Base-by-base conservation (phyloP, 2,888 invertebrate genomes). In the Bombyx huttoni region DNA sequence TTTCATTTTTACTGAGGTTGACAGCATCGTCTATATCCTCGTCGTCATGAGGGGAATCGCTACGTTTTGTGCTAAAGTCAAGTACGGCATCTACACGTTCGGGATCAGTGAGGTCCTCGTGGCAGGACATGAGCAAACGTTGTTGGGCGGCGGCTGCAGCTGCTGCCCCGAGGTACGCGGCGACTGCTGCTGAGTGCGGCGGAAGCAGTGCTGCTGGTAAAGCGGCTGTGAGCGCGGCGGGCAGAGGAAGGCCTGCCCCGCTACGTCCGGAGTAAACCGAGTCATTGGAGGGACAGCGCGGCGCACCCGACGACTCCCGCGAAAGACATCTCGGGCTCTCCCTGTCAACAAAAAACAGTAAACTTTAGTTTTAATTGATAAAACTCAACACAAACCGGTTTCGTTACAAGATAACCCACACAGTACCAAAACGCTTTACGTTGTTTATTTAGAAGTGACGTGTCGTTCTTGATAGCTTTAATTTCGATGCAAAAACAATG, bases 261-360 rank as follows among this genome's bases (percentile, higher is more conserved):
- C 80, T 88, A 70, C 92, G 90, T 56, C 92, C 93, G 49, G 93
- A 93, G 71, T 92, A 92, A 68, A 92, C 89, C n/a, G 94, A 93
- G 76, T 94, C 94, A 70, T 92, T 92, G 53, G 94, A 93, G 56
- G 94, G 94, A 80, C 94, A 94, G 59, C 94, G 91, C 57, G 91
- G 92, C 62, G 90, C 91, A 59, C 92, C 92, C 58, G 92, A 92
- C 54, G 95, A 95, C 73, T 95, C 95, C 68, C 94, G 91, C 53
- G 95, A 95, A 63, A 94, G 92, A 84, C 95, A 95, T 73, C 95
- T 91, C 60, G 94, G 94, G 82, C 94, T 94, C 82, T 95, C 94
- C 88, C 95, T 95, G 92, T 13, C 91, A 91, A 85, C 89, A 89
- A 89, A 71, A 67, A 75, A 58, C 40, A 24, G 2, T 7, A 40